A percentile compares a stretch with the other conserved stretches of the same genome.
Evolutionary conservation across 2,797 vertebrate genomes (phyloP).

Genomic region (Ambastaia sidthimunki): DNA sequence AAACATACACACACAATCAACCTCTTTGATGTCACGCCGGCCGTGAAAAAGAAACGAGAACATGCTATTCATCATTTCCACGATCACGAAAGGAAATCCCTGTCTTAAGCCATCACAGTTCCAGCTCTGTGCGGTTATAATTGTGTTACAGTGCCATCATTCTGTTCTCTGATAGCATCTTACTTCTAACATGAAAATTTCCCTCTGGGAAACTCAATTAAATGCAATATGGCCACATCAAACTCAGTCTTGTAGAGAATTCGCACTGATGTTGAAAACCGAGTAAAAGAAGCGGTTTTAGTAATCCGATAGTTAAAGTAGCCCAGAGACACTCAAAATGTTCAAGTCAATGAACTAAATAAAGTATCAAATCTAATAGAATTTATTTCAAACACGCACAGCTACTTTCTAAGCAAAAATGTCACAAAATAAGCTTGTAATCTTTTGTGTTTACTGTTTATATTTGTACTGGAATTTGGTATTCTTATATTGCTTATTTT

Average conservation of each 20-base stretch:
- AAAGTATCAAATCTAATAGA: neutral
- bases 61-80: conserved; percentile 12
- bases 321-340: neutral
- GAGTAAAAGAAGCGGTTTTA: conserved; percentile 5
- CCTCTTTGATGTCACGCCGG: conserved; percentile 45
- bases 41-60: conserved; percentile 27
- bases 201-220: conserved; percentile 33
- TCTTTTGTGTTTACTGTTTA: no score
- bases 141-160: conserved; percentile 31
- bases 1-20: conserved; percentile 30
- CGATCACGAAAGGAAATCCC: conserved; percentile 25
- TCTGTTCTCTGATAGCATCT: conserved; percentile 30
- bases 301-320: neutral
- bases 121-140: conserved; percentile 29
- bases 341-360: neutral
- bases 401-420: no score
- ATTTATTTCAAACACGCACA: no score
- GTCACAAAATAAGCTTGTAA: no score
- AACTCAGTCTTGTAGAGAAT: conserved; percentile 26
- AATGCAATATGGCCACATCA: conserved; percentile 26
- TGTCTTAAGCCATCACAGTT: neutral
- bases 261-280: neutral
- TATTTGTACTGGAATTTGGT: no score
- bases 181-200: conserved; percentile 29
- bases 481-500: no score